Evolutionary conservation across 2,113 vertebrate genomes (phyloP), one percentile per base, ranked within the genome.

Genomic region (Brienomyrus longianalis): DNA sequence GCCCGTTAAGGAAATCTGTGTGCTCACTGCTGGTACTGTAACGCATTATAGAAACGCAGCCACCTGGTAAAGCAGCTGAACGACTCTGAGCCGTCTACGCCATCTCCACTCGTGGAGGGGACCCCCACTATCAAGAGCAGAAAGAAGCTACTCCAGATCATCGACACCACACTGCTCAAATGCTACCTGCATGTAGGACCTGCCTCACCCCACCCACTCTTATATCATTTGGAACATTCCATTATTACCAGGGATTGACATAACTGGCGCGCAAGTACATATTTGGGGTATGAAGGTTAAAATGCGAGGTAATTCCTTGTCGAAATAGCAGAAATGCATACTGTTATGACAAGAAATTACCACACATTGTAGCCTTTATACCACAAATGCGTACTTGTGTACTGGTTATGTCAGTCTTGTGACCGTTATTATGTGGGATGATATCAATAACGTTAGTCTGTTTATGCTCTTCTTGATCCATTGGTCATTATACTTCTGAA

Each of bases 121-220:
- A 99, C 97, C 0, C 98, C 98, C 7, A 99, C 98, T 0, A 99
- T 99, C 91, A 99, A 99, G 92, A 99, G 98, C 90, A 98, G 97
- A 93, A 99, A 98, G 93, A 99, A 99, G 89, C 96, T 99, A 74
- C 94, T 99, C 51, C 98, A 99, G 93, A 99, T 99, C 92, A 99
- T 99, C 17, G 98, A 99, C 90, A 99, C 98, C 86, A 99, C 98
- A 0, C 92, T 99, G 90, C 96, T 99, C 1, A 99, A 99, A 84
- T 99, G 98, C 93, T 99, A 99, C 95, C 96, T 99, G 84, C 98
- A 99, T 1, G 98, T 99, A 94, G 96, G 97, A 90, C 80, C 90
- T 7, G 21, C 13, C 91, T 6, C 62, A 7, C 0, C 13, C 84
- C 1, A 15, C 89, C 13, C 52, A 17, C 62, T 5, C 27, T 31